Evolutionary conservation across 2,113 vertebrate species (phyloP).

Genomic region (Ahaetulla prasina): DNA sequence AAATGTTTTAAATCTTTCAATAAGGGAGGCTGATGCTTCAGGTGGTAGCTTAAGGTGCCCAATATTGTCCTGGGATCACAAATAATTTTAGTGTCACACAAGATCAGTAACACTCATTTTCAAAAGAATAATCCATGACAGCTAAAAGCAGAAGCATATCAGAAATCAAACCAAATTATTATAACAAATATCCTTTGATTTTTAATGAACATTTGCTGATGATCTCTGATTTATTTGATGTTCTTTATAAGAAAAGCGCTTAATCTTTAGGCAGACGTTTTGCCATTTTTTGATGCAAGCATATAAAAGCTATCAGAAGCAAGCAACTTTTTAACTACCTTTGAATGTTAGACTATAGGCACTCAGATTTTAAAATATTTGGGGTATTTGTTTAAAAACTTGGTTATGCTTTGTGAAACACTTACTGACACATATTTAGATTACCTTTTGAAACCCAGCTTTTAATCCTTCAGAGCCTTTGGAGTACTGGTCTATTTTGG

Average conservation of each 20-base stretch:
- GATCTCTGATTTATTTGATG: not conserved
- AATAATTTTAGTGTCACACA: not conserved
- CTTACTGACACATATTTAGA: not conserved
- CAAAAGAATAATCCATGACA: not conserved
- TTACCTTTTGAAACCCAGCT: accelerated
- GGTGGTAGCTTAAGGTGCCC: not conserved
- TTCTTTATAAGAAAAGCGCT: constrained; percentile 51
- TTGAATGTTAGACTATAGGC: constrained; percentile 8
- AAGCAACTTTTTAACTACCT: constrained; percentile 6
- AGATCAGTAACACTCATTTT: not conserved
- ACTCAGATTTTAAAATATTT: constrained; percentile 5
- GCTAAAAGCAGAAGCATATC: not conserved
- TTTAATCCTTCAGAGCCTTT: not conserved
- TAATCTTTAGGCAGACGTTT: not conserved
- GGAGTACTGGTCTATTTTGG: not conserved
- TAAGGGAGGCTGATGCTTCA: not conserved
- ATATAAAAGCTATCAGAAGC: constrained; percentile 25
- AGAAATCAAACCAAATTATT: constrained; percentile 5
- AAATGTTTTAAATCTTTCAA: not conserved
- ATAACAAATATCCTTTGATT: constrained; percentile 19
- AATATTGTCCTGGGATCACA: not conserved
- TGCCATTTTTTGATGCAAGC: not conserved
- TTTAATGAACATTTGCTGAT: constrained; percentile 17
- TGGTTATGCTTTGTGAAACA: not conserved
- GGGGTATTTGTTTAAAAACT: not conserved